These are phyloP conservation scores for Phodopus roborovskii DNA, from an alignment of 2,113 vertebrate genomes.

Conservation along the genomic window DNA sequence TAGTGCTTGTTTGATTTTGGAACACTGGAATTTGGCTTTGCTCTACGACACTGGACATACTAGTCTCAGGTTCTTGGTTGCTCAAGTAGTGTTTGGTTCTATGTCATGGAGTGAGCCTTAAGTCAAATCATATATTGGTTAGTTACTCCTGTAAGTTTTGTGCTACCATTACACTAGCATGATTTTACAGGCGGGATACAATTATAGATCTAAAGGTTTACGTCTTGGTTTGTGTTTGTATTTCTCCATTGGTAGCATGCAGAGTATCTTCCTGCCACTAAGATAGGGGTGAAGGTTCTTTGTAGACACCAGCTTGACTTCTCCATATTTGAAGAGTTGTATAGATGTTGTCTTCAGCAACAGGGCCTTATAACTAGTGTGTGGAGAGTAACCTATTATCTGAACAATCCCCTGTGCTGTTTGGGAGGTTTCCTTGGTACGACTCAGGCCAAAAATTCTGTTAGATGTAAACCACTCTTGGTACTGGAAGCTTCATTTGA, in stretches of 20 bases:
- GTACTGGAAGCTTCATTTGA: background rate
- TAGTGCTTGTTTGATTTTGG: background rate
- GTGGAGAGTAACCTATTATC: background rate
- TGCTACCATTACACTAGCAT: background rate
- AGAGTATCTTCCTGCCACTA: background rate
- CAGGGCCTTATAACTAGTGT: background rate
- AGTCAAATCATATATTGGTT: background rate
- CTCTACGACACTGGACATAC: background rate
- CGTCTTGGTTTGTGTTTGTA: background rate
- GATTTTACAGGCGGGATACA: background rate
- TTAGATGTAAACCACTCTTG: background rate
- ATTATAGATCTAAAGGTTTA: background rate
- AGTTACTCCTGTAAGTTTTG: background rate
- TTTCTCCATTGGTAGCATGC: too few relatives aligned
- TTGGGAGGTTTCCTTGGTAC: background rate
- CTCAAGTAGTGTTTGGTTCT: background rate
- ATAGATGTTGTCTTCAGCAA: background rate
- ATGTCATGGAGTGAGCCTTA: background rate
- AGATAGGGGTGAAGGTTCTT: background rate
- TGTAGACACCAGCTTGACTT: background rate
- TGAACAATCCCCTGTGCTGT: background rate
- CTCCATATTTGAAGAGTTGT: background rate
- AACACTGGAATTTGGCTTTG: background rate
- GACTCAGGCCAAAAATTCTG: background rate
- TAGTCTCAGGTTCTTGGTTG: background rate